phyloP scores from a whole-genome alignment of 2,797 vertebrate species.

The Garrulus glandarius region DNA sequence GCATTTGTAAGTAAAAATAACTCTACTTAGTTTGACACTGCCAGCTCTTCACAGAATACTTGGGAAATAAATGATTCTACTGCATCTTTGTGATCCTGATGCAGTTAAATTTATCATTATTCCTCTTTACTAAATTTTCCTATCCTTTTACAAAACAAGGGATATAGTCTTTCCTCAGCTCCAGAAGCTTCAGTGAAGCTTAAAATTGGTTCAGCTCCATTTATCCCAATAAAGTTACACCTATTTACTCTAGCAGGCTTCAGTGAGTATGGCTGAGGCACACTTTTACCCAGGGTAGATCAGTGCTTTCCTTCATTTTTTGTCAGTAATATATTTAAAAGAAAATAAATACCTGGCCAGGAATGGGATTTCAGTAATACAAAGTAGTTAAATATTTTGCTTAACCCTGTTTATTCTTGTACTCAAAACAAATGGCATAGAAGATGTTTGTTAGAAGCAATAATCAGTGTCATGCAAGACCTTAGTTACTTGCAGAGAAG shows the following conservation, averaged over 20 bases:
- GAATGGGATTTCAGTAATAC: neutral
- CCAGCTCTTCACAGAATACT: neutral
- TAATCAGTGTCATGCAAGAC: neutral
- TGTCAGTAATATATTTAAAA: neutral
- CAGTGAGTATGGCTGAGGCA: neutral
- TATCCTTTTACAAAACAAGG: constrained; percentile 8
- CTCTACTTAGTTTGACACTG: neutral
- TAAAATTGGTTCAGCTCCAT: constrained; percentile 46
- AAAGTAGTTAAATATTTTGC: neutral
- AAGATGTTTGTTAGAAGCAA: neutral
- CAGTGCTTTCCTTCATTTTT: neutral
- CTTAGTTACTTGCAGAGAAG: neutral
- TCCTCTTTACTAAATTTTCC: neutral
- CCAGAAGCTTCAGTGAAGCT: constrained; percentile 15
- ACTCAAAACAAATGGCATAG: neutral
- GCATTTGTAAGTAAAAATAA: neutral
- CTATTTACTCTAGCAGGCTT: constrained; percentile 3
- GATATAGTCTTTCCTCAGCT: neutral
- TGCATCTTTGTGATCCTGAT: neutral
- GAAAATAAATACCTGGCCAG: neutral
- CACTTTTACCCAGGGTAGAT: neutral
- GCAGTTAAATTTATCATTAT: neutral
- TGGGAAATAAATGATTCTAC: neutral
- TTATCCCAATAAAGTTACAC: constrained; percentile 14
- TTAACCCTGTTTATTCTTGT: neutral